These are phyloP conservation scores for Drosophila melanocephala DNA, from an alignment of 2,888 invertebrate species.

Conservation along the genomic window DNA sequence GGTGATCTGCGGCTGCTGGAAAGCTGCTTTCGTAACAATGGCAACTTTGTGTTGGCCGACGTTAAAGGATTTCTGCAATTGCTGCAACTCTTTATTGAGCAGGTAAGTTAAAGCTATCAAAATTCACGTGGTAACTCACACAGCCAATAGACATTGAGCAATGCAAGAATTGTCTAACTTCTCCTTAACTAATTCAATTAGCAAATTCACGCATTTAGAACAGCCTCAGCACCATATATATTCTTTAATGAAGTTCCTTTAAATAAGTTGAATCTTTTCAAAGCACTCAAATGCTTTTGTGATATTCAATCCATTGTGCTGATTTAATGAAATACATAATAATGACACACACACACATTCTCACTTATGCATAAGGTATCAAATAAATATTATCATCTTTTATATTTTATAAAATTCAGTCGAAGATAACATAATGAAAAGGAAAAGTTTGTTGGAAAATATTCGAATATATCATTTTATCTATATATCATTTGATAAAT, in stretches of 20 bases:
- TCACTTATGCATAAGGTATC: neutral
- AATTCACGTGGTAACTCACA: constrained; percentile 22
- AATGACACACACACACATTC: too few species aligned
- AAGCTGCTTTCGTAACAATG: constrained; percentile 83
- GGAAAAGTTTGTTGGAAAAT: constrained; percentile 28
- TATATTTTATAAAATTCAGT: constrained; percentile 16
- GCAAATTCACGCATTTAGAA: neutral
- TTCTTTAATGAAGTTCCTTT: neutral
- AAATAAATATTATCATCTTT: constrained; percentile 16
- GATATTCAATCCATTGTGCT: neutral
- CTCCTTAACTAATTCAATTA: neutral
- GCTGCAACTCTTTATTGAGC: constrained; percentile 82
- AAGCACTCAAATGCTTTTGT: neutral
- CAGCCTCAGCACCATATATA: neutral
- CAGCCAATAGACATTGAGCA: constrained; percentile 9
- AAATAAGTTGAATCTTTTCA: neutral
- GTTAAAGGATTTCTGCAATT: constrained; percentile 84
- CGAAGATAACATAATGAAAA: constrained; percentile 15
- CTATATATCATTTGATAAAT: neutral
- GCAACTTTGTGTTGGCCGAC: constrained; percentile 84
- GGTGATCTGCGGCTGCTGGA: constrained; percentile 80
- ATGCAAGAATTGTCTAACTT: neutral
- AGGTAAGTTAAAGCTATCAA: constrained; percentile 74
- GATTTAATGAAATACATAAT: neutral
- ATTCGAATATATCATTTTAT: constrained; percentile 29